Conservation (phyloP, 2,113 vertebrate species). For the Sphyrna mokarran region DNA sequence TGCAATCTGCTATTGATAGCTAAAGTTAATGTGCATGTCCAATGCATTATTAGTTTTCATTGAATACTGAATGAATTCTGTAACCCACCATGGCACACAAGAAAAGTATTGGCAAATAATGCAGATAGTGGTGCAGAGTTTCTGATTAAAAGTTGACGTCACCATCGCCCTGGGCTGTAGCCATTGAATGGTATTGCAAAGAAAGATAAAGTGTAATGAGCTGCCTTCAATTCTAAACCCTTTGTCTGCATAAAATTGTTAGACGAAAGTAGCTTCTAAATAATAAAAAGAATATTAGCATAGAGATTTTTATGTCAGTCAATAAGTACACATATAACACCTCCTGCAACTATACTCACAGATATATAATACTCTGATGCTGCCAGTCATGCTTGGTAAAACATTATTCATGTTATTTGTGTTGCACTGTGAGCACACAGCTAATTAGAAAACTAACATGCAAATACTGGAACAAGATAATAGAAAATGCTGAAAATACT, state of each 20-base stretch:
- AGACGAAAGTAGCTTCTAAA: background rate
- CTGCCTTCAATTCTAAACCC: background rate
- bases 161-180: too few relatives aligned
- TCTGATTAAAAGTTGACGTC: background rate
- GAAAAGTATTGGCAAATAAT: background rate
- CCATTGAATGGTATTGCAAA: background rate
- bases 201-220: slow-evolving; percentile 13
- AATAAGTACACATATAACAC: background rate
- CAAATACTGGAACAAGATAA: background rate
- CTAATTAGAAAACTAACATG: slow-evolving; percentile 4
- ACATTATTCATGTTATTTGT: slow-evolving; percentile 2
- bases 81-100: background rate
- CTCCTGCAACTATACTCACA: background rate
- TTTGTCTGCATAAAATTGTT: background rate
- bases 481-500: background rate
- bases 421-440: background rate
- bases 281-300: background rate
- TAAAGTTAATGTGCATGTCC: background rate
- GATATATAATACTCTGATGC: background rate
- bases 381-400: background rate
- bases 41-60: background rate
- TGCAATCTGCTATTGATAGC: background rate
- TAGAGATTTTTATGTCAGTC: background rate
- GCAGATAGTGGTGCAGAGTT: background rate
- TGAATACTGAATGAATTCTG: background rate